Evolutionary conservation across 2,888 invertebrate species (phyloP).

Genomic region (Coleophora flavipennella): DNA sequence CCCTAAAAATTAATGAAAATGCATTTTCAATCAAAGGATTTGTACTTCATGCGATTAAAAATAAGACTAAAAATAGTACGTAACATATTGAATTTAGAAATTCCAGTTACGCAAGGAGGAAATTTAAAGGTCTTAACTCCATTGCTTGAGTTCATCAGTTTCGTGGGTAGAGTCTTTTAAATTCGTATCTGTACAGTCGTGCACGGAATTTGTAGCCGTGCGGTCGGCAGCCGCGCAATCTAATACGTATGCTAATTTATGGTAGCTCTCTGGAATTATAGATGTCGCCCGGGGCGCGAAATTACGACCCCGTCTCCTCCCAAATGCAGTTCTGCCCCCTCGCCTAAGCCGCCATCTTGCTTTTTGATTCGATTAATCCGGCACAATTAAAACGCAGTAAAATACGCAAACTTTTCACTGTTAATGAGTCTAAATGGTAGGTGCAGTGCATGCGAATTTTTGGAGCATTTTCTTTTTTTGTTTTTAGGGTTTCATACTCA

Average conservation of each 20-base stretch:
- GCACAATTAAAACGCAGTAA: conserved; percentile 42
- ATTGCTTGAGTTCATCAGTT: too few relatives aligned
- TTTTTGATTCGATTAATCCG: conserved; percentile 42
- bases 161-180: conserved; percentile 24
- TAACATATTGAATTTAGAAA: too few relatives aligned
- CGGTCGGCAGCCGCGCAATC: conserved; percentile 35
- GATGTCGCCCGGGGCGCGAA: conserved; percentile 59
- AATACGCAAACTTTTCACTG: conserved; percentile 19
- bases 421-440: conserved; percentile 31
- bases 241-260: conserved; percentile 71
- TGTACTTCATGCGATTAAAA: too few relatives aligned
- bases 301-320: conserved; percentile 41
- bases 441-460: conserved; percentile 7
- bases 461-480: conserved; percentile 8
- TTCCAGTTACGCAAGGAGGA: too few relatives aligned
- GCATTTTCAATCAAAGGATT: too few relatives aligned
- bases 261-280: conserved; percentile 63
- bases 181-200: conserved; percentile 30
- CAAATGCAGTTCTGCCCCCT: conserved; percentile 20
- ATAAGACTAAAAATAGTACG: too few relatives aligned
- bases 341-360: conserved; percentile 48
- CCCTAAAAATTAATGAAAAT: too few relatives aligned
- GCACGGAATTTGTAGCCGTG: conserved; percentile 45
- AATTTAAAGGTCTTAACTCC: too few relatives aligned
- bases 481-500: too few relatives aligned